A percentile compares a stretch with the other conserved stretches of the same genome.
phyloP scores from a whole-genome alignment of 1,140 invertebrate genomes.

The Acromyrmex charruanus region DNA sequence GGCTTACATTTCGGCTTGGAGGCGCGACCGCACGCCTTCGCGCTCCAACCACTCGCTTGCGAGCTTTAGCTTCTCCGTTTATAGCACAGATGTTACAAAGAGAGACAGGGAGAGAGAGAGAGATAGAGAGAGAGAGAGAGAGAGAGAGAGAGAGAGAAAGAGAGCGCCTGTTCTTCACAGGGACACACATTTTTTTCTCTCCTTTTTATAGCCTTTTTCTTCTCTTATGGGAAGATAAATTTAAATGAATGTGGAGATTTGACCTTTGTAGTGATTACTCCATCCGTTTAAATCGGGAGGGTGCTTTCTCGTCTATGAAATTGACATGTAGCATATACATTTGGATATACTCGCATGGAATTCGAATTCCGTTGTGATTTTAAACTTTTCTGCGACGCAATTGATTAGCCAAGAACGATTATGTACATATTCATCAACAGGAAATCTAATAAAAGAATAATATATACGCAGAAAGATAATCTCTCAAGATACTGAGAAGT shows the following conservation, averaged over 20 bases:
- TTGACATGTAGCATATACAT: neutral
- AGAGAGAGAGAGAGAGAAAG: no score
- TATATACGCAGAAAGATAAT: neutral
- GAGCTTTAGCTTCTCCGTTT: constrained; percentile 14
- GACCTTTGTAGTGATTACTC: neutral
- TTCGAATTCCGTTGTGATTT: neutral
- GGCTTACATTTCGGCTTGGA: constrained; percentile 59
- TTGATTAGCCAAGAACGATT: neutral
- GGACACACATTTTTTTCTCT: neutral
- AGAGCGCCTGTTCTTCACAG: neutral
- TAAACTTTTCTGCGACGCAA: neutral
- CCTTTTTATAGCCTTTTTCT: neutral
- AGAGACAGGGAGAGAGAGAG: no score
- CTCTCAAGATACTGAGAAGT: neutral
- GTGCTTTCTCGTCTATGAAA: neutral
- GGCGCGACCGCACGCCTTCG: constrained; percentile 61
- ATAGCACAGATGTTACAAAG: no score
- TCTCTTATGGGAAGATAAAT: neutral
- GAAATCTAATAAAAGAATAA: neutral
- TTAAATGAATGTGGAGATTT: neutral
- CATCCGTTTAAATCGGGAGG: constrained; percentile 6
- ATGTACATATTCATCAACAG: neutral
- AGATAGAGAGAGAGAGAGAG: no score
- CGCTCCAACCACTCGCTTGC: constrained; percentile 54
- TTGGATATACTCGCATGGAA: neutral